Evolutionary conservation across 2,797 vertebrate species (phyloP).

Genomic region (Thripadectes ignobilis): DNA sequence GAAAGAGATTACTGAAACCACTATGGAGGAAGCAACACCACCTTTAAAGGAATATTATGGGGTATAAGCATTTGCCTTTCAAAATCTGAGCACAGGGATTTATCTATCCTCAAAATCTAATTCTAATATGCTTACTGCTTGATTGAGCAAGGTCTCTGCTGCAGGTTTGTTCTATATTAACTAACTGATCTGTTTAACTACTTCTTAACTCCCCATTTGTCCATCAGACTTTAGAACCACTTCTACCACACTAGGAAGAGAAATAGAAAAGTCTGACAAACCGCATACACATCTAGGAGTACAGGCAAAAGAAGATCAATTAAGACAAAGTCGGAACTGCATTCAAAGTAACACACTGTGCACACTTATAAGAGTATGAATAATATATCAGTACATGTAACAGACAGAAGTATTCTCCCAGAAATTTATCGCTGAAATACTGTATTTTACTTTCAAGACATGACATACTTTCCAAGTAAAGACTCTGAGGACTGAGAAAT

Average conservation of each 20-base stretch:
- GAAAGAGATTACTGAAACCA: not conserved
- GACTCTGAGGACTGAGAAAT: not conserved
- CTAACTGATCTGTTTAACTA: not conserved
- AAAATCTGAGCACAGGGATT: not conserved
- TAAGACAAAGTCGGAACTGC: not conserved
- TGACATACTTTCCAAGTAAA: not conserved
- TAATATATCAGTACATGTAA: not conserved
- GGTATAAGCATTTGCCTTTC: not conserved
- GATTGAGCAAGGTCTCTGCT: not conserved
- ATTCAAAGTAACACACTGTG: not conserved
- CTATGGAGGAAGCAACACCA: not conserved
- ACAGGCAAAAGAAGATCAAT: not conserved
- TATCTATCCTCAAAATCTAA: not conserved
- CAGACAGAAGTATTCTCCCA: not conserved
- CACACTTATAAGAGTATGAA: not conserved
- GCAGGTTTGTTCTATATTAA: not conserved
- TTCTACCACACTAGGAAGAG: not conserved
- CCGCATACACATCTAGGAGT: rapidly evolving
- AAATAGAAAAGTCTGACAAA: not conserved
- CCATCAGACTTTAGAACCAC: not conserved
- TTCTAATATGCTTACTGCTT: not conserved
- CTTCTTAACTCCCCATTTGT: not conserved
- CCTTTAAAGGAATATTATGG: not conserved
- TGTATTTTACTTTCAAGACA: not conserved
- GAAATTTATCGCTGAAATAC: not conserved